A percentile compares a stretch with the other conserved stretches of the same genome.
phyloP scores from a whole-genome alignment of 1,140 invertebrate species.

The Ooceraea biroi region DNA sequence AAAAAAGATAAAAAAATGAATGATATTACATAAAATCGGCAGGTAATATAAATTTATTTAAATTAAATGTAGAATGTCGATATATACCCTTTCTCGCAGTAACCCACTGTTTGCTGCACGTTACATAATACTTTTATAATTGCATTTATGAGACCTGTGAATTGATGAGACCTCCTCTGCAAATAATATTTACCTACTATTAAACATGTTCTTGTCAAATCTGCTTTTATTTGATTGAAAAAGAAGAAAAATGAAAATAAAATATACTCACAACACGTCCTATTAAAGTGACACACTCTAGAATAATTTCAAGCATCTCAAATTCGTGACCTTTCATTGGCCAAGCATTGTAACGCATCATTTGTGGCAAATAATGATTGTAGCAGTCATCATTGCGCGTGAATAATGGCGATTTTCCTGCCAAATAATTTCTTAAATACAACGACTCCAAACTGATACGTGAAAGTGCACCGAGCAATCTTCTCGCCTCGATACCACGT shows the following conservation, averaged over 20 bases:
- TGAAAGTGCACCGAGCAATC: slow-evolving; percentile 79
- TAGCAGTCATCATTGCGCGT: slow-evolving; percentile 75
- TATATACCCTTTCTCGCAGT: slow-evolving; percentile 74
- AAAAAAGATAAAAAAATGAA: slow-evolving; percentile 41
- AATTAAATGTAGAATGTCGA: not conserved
- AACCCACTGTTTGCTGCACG: slow-evolving; percentile 77
- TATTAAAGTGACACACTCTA: slow-evolving; percentile 80
- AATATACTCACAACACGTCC: slow-evolving; percentile 76
- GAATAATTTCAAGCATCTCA: slow-evolving; percentile 81
- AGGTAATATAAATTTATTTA: slow-evolving; percentile 35
- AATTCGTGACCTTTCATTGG: slow-evolving; percentile 73
- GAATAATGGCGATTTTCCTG: slow-evolving; percentile 76
- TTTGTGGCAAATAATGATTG: slow-evolving; percentile 76
- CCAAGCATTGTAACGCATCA: slow-evolving; percentile 81
- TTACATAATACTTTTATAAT: slow-evolving; percentile 77
- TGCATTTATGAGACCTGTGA: slow-evolving; percentile 82
- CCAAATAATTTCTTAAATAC: slow-evolving; percentile 82
- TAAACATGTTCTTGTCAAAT: slow-evolving; percentile 11
- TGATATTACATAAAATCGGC: slow-evolving; percentile 15
- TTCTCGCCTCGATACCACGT: slow-evolving; percentile 81
- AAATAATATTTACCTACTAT: slow-evolving; percentile 60
- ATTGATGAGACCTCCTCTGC: slow-evolving; percentile 84
- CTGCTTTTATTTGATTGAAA: no score
- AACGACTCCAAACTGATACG: slow-evolving; percentile 76
- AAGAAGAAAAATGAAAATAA: slow-evolving; percentile 23